phyloP scores from a whole-genome alignment of 2,797 vertebrate genomes.

The Morelia viridis region DNA sequence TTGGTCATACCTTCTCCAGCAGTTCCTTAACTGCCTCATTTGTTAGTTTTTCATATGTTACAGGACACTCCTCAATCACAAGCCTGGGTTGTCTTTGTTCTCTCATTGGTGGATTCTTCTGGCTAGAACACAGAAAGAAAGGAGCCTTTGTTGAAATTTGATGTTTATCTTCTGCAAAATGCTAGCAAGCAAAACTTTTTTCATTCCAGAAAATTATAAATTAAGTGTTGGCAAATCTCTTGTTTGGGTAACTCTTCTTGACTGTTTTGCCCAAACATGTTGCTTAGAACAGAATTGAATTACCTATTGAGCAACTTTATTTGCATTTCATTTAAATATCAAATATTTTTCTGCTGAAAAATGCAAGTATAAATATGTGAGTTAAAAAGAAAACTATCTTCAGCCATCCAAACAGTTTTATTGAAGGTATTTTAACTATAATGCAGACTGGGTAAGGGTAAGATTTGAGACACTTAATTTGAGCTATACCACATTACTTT shows the following conservation, averaged over 20 bases:
- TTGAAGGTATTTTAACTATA: background rate
- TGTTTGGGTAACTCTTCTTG: background rate
- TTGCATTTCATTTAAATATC: background rate
- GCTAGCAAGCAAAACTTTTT: conserved; percentile 22
- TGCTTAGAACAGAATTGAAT: background rate
- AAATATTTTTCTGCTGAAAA: background rate
- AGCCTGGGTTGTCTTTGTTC: conserved; percentile 83
- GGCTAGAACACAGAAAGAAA: conserved; percentile 71
- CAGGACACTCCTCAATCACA: conserved; percentile 91
- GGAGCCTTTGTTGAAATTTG: conserved; percentile 47
- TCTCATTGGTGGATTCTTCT: conserved; percentile 79
- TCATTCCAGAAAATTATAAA: conserved; percentile 40
- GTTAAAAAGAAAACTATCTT: background rate
- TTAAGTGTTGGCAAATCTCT: conserved; percentile 29
- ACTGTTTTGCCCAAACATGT: background rate
- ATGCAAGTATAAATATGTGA: background rate
- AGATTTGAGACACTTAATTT: background rate
- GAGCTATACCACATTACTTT: background rate
- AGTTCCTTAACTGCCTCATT: conserved; percentile 84
- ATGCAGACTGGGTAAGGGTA: background rate
- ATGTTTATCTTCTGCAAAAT: conserved; percentile 36
- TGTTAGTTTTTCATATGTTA: conserved; percentile 83
- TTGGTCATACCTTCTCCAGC: conserved; percentile 84
- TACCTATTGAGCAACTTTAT: background rate
- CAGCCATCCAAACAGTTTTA: background rate